phyloP scores from a whole-genome alignment of 2,888 invertebrate genomes.

The Thymelicus lineola region DNA sequence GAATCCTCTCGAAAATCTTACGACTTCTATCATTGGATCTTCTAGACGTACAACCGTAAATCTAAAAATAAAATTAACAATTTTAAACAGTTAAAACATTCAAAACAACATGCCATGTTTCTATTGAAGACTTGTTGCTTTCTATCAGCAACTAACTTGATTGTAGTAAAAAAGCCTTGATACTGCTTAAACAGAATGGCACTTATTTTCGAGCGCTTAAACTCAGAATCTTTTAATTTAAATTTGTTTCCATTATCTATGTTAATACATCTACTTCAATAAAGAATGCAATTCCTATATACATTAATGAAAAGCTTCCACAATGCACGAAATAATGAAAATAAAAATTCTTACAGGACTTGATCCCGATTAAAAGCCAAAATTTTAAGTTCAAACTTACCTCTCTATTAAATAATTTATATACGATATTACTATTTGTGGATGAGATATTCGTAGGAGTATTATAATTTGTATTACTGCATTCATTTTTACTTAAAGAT shows the following conservation, averaged over 20 bases:
- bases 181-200: not conserved
- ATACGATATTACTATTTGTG: constrained; percentile 69
- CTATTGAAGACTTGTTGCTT: constrained; percentile 23
- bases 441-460: constrained; percentile 57
- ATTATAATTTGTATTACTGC: constrained; percentile 58
- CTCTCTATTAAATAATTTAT: constrained; percentile 87
- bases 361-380: constrained; percentile 12
- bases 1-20: constrained; percentile 83
- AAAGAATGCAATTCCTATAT: not conserved
- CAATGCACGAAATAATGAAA: constrained; percentile 16
- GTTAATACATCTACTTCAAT: not conserved
- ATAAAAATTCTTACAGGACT: constrained; percentile 18
- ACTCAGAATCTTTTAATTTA: not conserved
- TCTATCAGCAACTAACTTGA: not conserved
- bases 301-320: not conserved
- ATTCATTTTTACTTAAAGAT: constrained; percentile 61
- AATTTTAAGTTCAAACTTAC: constrained; percentile 67
- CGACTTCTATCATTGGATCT: constrained; percentile 71
- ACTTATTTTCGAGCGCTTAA: not conserved
- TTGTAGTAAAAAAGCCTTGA: constrained; percentile 14
- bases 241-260: not conserved
- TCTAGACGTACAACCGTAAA: constrained; percentile 80
- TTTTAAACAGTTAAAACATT: not conserved
- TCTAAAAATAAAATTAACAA: constrained; percentile 58
- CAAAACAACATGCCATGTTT: not conserved